Evolutionary conservation across 2,888 invertebrate genomes (phyloP).

Genomic region (Archaeoteleia sp.): DNA sequence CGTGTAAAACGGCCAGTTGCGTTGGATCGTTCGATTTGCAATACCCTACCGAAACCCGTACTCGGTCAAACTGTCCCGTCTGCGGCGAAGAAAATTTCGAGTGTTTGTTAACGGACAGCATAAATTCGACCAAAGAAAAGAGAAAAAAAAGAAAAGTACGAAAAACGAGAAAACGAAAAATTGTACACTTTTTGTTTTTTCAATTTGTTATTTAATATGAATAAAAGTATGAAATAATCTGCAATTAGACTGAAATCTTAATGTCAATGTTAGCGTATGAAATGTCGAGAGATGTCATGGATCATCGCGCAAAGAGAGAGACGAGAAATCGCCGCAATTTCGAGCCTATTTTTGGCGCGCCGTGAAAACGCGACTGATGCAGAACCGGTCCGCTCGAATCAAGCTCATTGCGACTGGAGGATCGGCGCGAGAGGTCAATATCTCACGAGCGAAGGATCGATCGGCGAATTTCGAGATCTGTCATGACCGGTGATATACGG

Average conservation of each 20-base stretch:
- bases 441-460: not conserved
- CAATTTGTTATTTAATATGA: no score
- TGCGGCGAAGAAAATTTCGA: not conserved
- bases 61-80: not conserved
- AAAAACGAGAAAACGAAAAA: no score
- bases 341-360: constrained; percentile 37
- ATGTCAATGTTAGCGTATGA: no score
- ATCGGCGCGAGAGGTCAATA: not conserved
- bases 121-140: no score
- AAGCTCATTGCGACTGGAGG: no score
- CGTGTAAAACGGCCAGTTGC: constrained; percentile 63
- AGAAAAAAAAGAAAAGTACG: no score
- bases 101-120: not conserved
- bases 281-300: no score
- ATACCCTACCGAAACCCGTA: not conserved
- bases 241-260: no score
- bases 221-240: no score
- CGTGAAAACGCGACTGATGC: constrained; percentile 18
- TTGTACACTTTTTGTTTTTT: no score
- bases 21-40: constrained; percentile 32
- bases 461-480: not conserved
- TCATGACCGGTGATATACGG: not conserved
- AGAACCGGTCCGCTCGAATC: constrained; percentile 18
- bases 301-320: constrained; percentile 10
- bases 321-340: constrained; percentile 38